A percentile compares a stretch with the other conserved stretches of the same genome.
These are phyloP conservation scores for Montipora cactus DNA, from an alignment of 64 coral and sea anemone genomes.

Conservation along the genomic window DNA sequence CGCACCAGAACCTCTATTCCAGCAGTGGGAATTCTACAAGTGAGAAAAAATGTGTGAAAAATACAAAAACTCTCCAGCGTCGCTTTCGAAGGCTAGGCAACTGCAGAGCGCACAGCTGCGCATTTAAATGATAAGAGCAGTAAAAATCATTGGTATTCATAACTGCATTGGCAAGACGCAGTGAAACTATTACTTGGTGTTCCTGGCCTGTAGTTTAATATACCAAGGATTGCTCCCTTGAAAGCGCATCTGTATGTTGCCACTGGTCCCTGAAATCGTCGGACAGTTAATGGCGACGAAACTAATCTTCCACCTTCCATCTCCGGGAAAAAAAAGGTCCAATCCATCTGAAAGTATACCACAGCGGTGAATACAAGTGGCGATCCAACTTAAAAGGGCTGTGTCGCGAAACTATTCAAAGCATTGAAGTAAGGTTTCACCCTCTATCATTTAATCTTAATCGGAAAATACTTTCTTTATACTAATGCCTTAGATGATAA, in stretches of 20 bases:
- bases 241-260: conserved; percentile 73
- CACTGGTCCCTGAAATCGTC: conserved; percentile 50
- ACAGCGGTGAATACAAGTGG: neutral
- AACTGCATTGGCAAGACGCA: neutral
- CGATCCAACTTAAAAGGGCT: too few relatives aligned
- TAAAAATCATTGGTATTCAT: too few relatives aligned
- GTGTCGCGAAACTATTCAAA: too few relatives aligned
- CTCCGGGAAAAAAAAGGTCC: conserved; percentile 65
- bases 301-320: conserved; percentile 74
- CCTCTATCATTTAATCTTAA: too few relatives aligned
- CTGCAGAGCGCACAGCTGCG: too few relatives aligned
- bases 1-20: conserved; percentile 78
- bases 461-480: too few relatives aligned
- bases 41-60: neutral
- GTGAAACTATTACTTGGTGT: conserved; percentile 8
- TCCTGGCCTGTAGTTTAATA: conserved; percentile 83
- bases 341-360: conserved; percentile 48
- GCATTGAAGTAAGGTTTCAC: too few relatives aligned
- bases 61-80: neutral
- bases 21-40: conserved; percentile 66
- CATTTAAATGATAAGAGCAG: too few relatives aligned
- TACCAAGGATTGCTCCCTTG: conserved; percentile 75
- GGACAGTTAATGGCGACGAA: conserved; percentile 84
- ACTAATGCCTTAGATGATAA: too few relatives aligned
- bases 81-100: too few relatives aligned